Base-by-base conservation (phyloP, 2,113 vertebrate genomes). In the Cephalopterus ornatus region DNA sequence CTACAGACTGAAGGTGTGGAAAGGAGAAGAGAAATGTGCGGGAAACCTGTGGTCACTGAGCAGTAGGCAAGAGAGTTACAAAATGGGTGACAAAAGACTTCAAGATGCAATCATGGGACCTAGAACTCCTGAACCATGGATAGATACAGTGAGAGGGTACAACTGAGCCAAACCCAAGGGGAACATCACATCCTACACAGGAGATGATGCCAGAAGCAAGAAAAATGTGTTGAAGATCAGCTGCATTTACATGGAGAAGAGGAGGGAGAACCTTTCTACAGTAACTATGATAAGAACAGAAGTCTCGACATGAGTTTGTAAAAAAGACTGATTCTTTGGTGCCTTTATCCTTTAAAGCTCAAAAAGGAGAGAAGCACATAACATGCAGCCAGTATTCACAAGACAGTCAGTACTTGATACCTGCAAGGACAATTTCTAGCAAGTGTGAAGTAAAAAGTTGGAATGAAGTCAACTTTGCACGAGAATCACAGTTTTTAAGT, bases 61-160 rank as follows among this genome's bases (percentile, higher is more conserved):
- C 20, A 73, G 27, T 12, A 52, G 33, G 14, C 16, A 39, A 56
- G 5, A 52, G 33, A 56, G 27, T 55, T 75, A 26, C 9, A 19
- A 2, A 0, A 58, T 12, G 11, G 16, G 17, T n/a, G 68, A 44
- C 7, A 73, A 47, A 88, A 65, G 12, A 30, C 16, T 42, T 42
- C 20, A 47, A 22, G 8, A 33, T 5, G 5, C 24, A 49, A 0
- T 26, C 1, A 1, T 39, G 5, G 15, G 21, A 42, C 19, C n/a
- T 52, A 27, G 13, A 61, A 26, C 11, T 27, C n/a, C 65, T 81
- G 20, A 56, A 79, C 9, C 9, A 73, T 2, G 2, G 8, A 6
- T 4, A 55, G 11, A 18, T 18, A 28, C 7, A 39, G 24, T 12
- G 30, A 68, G 30, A 50, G 22, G 4, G 8, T 41, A 15, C 19